Conservation (phyloP, 2,113 vertebrate genomes). For the Carlito syrichta region DNA sequence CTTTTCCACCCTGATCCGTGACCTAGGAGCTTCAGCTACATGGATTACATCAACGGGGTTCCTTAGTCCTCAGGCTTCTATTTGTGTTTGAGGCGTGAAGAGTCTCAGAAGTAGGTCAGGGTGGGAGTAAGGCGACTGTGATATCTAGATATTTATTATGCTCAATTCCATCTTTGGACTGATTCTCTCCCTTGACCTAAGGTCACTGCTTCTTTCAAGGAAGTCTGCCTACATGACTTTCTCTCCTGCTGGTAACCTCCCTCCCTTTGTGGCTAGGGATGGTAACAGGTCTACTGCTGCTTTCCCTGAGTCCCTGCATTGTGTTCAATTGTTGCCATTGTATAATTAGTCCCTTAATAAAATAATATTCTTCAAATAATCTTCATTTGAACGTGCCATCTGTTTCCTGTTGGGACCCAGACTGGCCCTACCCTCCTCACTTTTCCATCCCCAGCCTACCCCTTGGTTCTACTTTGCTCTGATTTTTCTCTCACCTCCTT, state of each 20-base stretch:
- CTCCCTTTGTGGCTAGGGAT: neutral
- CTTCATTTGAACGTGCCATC: neutral
- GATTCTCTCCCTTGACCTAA: neutral
- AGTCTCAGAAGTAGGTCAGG: neutral
- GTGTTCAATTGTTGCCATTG: neutral
- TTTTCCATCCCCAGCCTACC: neutral
- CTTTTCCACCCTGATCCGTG: neutral
- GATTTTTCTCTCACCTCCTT: neutral
- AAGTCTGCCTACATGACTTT: neutral
- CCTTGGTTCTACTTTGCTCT: neutral
- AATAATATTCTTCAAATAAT: neutral
- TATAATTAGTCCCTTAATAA: neutral
- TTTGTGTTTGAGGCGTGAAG: neutral
- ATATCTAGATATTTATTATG: neutral
- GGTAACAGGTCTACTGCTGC: neutral
- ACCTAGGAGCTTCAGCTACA: neutral
- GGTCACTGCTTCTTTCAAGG: slow-evolving; percentile 3
- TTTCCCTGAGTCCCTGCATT: neutral
- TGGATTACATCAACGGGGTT: neutral
- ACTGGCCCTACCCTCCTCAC: neutral
- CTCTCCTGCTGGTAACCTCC: neutral
- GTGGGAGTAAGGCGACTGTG: neutral
- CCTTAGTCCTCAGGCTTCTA: neutral
- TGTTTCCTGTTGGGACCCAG: neutral
- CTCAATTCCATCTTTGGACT: neutral